phyloP scores from a whole-genome alignment of 2,113 vertebrate species.

The Dolichallabes microphthalmus region DNA sequence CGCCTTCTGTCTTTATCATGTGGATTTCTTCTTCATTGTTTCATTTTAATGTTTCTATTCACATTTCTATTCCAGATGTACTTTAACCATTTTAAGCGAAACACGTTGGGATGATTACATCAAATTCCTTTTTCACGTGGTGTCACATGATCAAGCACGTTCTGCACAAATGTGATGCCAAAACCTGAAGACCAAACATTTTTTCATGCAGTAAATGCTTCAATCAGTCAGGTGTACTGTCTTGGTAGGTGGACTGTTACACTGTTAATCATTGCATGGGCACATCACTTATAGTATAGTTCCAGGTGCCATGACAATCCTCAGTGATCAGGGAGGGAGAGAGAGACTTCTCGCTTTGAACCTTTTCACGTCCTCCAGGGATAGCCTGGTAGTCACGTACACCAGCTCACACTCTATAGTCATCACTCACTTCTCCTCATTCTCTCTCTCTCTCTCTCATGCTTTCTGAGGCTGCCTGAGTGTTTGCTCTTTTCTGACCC shows the following conservation, averaged over 20 bases:
- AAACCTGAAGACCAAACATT: slow-evolving; percentile 11
- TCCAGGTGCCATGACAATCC: slow-evolving; percentile 4
- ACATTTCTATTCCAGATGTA: neutral
- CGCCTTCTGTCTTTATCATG: neutral
- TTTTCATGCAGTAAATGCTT: slow-evolving; percentile 18
- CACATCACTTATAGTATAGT: neutral
- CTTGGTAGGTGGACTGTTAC: neutral
- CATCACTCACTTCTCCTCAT: slow-evolving; percentile 17
- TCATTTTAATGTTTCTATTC: neutral
- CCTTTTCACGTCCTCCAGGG: slow-evolving; percentile 28
- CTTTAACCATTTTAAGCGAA: neutral
- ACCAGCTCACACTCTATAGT: slow-evolving; percentile 19
- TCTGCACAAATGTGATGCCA: neutral
- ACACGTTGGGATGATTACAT: neutral
- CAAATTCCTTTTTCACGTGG: neutral
- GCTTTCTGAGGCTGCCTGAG: slow-evolving; percentile 26
- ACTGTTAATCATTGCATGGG: slow-evolving; percentile 1
- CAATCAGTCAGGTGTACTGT: slow-evolving; percentile 3
- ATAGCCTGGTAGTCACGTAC: slow-evolving; percentile 8
- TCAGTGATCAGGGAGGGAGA: slow-evolving; percentile 26
- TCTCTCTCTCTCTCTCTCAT: slow-evolving; percentile 27
- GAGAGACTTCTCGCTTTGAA: slow-evolving; percentile 20
- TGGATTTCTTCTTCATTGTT: neutral
- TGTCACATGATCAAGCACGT: neutral
- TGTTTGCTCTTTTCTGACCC: slow-evolving; percentile 24